These are phyloP conservation scores for Ptilorrhoa leucosticta DNA, from an alignment of 2,113 vertebrate genomes.

Conservation along the genomic window DNA sequence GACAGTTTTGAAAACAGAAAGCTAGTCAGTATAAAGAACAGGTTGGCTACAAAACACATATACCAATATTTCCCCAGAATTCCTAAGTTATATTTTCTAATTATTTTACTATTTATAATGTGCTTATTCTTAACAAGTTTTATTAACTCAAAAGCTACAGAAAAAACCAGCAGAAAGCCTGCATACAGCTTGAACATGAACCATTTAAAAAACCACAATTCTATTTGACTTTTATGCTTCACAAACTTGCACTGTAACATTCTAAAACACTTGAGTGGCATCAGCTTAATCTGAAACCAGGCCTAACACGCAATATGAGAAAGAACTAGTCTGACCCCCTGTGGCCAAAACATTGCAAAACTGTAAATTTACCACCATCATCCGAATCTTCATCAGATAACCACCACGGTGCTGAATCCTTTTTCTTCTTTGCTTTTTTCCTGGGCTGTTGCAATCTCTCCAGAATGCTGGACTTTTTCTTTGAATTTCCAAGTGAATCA, in stretches of 20 bases:
- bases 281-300: not conserved
- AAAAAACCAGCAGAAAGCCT: not conserved
- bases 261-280: not conserved
- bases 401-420: conserved; percentile 77
- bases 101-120: not conserved
- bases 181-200: not conserved
- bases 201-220: not conserved
- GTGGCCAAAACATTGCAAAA: conserved; percentile 64
- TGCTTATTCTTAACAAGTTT: not conserved
- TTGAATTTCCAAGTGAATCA: conserved; percentile 82
- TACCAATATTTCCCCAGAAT: not conserved
- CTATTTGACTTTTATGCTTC: not conserved
- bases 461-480: conserved; percentile 58
- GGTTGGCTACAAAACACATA: not conserved
- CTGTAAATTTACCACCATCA: conserved; percentile 65
- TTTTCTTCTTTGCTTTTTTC: conserved; percentile 68
- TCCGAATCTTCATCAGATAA: conserved; percentile 70
- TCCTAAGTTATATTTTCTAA: not conserved
- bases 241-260: not conserved
- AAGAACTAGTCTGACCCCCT: conserved; percentile 66
- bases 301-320: not conserved
- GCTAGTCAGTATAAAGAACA: not conserved
- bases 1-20: not conserved
- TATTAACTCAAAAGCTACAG: not conserved
- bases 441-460: conserved; percentile 63